Evolutionary conservation across 1,140 invertebrate genomes (phyloP).

Genomic region (Platyscapa corneri): DNA sequence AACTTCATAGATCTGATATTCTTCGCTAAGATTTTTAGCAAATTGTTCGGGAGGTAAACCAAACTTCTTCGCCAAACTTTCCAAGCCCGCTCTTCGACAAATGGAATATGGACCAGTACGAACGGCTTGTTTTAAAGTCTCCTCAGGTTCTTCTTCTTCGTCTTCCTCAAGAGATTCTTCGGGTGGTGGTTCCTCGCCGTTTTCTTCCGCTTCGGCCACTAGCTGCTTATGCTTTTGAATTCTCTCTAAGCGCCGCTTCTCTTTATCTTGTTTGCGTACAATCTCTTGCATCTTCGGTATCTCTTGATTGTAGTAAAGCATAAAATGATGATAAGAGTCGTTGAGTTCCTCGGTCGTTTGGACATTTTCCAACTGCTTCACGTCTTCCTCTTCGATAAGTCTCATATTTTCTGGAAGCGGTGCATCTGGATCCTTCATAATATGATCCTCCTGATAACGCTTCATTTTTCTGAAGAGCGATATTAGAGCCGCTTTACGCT

Average conservation of each 20-base stretch:
- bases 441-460: conserved; percentile 89
- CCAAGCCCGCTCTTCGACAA: conserved; percentile 89
- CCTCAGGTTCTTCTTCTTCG: conserved; percentile 78
- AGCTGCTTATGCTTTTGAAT: conserved; percentile 68
- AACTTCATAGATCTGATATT: conserved; percentile 97
- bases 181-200: conserved; percentile 75
- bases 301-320: conserved; percentile 92
- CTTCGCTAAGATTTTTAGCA: conserved; percentile 96
- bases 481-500: conserved; percentile 89
- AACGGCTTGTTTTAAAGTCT: conserved; percentile 87
- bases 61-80: conserved; percentile 91
- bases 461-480: conserved; percentile 94
- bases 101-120: conserved; percentile 91
- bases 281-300: conserved; percentile 89
- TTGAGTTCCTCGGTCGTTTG: conserved; percentile 93
- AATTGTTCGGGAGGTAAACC: conserved; percentile 97
- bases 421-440: conserved; percentile 89
- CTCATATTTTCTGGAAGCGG: conserved; percentile 88
- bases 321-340: conserved; percentile 95
- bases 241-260: conserved; percentile 74
- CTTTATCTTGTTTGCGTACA: conserved; percentile 76
- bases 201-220: conserved; percentile 77
- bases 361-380: conserved; percentile 85
- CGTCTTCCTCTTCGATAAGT: conserved; percentile 89
- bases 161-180: conserved; percentile 71